A percentile compares a stretch with the other conserved stretches of the same genome.
These are phyloP conservation scores for Allolobophora icterica DNA, from an alignment of 2,888 invertebrate species.

Conservation along the genomic window DNA sequence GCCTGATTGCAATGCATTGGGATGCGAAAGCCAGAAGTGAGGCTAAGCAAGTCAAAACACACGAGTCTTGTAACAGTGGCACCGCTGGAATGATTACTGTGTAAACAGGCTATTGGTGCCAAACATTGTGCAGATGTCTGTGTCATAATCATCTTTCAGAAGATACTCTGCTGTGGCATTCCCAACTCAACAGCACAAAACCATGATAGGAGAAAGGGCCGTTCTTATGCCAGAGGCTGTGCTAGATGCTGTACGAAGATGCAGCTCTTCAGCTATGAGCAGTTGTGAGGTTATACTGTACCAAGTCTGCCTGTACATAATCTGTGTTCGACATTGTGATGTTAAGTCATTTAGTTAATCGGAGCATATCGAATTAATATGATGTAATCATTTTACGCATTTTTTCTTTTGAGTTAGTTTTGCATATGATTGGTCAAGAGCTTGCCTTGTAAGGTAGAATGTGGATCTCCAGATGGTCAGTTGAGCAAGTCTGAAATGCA, in stretches of 20 bases:
- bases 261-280: no score
- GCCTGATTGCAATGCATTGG: background rate
- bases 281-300: no score
- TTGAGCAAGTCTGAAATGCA: background rate
- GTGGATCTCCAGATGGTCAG: background rate
- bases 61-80: background rate
- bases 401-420: background rate
- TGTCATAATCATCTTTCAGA: background rate
- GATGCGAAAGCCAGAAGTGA: background rate
- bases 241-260: background rate
- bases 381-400: slow-evolving; percentile 1
- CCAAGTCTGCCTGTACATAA: background rate
- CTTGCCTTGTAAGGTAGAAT: background rate
- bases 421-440: background rate
- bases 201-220: background rate
- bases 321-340: background rate
- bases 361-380: slow-evolving; percentile 17
- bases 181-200: background rate
- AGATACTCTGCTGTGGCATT: background rate
- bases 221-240: background rate
- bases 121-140: background rate
- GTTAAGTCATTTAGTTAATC: background rate
- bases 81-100: background rate
- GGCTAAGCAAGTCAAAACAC: background rate
- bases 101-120: background rate